These are phyloP conservation scores for Cyclargus thomasi DNA, from an alignment of 1,140 invertebrate species.

Conservation along the genomic window DNA sequence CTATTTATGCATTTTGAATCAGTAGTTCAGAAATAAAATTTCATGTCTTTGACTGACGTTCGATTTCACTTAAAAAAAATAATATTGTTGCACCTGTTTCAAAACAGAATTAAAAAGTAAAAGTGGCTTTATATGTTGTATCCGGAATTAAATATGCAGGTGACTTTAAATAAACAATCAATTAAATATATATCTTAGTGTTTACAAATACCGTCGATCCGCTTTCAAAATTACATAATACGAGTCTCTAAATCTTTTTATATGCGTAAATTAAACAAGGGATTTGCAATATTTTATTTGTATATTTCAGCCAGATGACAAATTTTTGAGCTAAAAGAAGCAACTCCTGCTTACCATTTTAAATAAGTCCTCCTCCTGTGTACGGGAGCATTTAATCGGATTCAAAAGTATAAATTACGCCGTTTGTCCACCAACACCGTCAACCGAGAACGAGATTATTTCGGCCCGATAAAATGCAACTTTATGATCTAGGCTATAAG, in stretches of 20 bases:
- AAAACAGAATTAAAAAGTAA: neutral
- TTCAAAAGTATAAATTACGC: too few species aligned
- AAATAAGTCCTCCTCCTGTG: too few species aligned
- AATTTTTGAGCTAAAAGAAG: neutral
- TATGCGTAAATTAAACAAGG: neutral
- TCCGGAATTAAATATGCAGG: neutral
- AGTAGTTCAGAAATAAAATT: too few species aligned
- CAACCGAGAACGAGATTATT: too few species aligned
- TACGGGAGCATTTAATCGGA: too few species aligned
- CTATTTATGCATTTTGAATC: too few species aligned
- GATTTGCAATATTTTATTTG: neutral
- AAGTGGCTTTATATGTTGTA: neutral
- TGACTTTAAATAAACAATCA: neutral
- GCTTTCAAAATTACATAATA: constrained; percentile 11
- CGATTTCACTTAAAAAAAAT: neutral
- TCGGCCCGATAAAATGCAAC: too few species aligned
- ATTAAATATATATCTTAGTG: neutral
- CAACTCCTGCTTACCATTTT: too few species aligned
- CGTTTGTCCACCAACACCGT: too few species aligned
- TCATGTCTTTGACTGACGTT: too few species aligned
- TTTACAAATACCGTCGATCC: neutral
- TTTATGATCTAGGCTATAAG: too few species aligned
- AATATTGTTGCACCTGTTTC: neutral
- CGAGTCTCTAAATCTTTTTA: constrained; percentile 9
- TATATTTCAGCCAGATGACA: neutral